Evolutionary conservation across 2,888 invertebrate species (phyloP), one percentile per base, ranked within the genome.

Genomic region (Rapana venosa): DNA sequence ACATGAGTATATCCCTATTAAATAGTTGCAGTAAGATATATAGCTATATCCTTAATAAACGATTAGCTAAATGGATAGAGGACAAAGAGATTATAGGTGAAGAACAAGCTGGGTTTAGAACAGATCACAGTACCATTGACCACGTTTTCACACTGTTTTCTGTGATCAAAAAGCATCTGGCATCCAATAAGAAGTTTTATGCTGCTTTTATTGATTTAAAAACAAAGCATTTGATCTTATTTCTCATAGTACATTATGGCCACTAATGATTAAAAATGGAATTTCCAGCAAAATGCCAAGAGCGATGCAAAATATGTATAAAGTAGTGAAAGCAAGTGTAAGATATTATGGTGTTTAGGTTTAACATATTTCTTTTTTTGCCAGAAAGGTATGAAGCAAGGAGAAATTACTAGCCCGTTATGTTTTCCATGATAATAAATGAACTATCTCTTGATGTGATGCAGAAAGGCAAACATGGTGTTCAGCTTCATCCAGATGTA

Each of bases 101-200:
- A 56, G 83, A 83, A 83, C 83, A 83, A 83, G 83, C 30, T 26
- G 83, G 83, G n/a, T 83, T 83, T n/a, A 83, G 83, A 36, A 32
- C 13, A 32, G 83, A 83, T 36, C n/a, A 36, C n/a, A 32, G 35
- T 15, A n/a, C 86, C 26, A 30, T 56, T n/a, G 86, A 86, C 22
- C 58, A 61, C 61, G 22, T 58, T 26, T 86, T 86, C n/a, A n/a
- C 61, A n/a, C 17, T 86, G 17, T 61, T 61, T 61, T n/a, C 86
- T 20, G 30, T 86, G 15, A 15, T 86, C 26, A 15, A 56, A 61
- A 36, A 86, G 22, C 32, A 86, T 61, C 30, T 86, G 22, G 11
- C 26, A 56, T 26, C 17, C 20, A 61, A 61, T 26, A 86, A 86
- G 47, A 56, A 86, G 61, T 17, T 61, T 2, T 74, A 74, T n/a